Conservation (phyloP, 2,113 vertebrate genomes). For the Muntiacus muntjak region DNA sequence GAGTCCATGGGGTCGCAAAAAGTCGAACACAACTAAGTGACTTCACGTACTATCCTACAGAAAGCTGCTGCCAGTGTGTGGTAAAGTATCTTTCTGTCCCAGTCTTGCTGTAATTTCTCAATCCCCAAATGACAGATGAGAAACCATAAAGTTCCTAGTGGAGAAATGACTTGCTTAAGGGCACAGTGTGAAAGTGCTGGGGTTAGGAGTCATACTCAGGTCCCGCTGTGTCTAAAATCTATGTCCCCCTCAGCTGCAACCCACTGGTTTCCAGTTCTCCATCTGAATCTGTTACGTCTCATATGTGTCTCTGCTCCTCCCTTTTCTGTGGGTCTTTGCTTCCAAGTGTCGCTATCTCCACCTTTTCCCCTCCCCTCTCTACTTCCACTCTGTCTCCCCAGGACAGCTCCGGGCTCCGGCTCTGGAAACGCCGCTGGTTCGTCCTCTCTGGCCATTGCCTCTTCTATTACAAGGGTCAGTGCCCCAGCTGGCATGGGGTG, state of each 20-base stretch:
- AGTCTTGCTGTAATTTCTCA: not conserved
- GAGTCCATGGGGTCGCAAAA: no score
- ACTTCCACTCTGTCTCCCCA: slow-evolving; percentile 59
- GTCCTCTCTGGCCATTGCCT: slow-evolving; percentile 92
- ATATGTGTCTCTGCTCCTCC: not conserved
- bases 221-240: not conserved
- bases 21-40: no score
- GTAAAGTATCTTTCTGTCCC: not conserved
- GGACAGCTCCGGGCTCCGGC: slow-evolving; percentile 90
- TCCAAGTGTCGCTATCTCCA: not conserved
- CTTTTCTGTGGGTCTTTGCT: not conserved
- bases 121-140: not conserved
- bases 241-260: no score
- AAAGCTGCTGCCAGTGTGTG: not conserved
- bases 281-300: not conserved
- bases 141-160: not conserved
- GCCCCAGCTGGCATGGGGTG: not conserved
- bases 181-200: not conserved
- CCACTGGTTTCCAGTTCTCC: not conserved
- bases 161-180: not conserved
- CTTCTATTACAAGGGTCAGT: slow-evolving; percentile 87
- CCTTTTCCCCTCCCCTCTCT: not conserved
- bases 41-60: no score
- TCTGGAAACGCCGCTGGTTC: slow-evolving; percentile 95
- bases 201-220: not conserved